These are phyloP conservation scores for Amphipoea oculea DNA, from an alignment of 2,888 invertebrate species.

Conservation along the genomic window DNA sequence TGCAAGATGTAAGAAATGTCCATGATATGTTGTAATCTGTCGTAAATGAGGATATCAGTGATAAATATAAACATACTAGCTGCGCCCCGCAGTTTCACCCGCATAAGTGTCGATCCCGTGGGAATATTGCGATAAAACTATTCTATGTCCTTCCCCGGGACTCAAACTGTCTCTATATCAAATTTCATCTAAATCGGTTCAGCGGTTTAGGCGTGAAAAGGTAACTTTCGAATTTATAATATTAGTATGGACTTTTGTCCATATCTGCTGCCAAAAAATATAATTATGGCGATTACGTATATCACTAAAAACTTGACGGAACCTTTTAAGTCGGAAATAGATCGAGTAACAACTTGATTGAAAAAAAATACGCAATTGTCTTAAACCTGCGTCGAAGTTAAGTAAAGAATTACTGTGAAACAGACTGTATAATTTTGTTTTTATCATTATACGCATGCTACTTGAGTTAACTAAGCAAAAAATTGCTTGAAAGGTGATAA, in stretches of 20 bases:
- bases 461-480: slow-evolving; percentile 37
- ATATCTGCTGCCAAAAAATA: too few species aligned
- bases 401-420: slow-evolving; percentile 26
- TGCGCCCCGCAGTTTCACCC: too few species aligned
- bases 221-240: too few species aligned
- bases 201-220: too few species aligned
- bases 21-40: not conserved
- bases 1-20: not conserved
- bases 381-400: not conserved
- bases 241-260: too few species aligned
- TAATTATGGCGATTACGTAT: not conserved
- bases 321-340: not conserved
- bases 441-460: slow-evolving; percentile 25
- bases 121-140: too few species aligned
- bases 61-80: not conserved
- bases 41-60: not conserved
- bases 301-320: not conserved
- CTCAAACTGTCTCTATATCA: too few species aligned
- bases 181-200: too few species aligned
- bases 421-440: slow-evolving; percentile 23
- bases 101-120: too few species aligned
- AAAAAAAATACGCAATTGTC: not conserved
- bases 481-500: slow-evolving; percentile 8
- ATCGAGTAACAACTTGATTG: not conserved
- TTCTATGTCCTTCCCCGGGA: too few species aligned